phyloP scores from a whole-genome alignment of 37 sponge, comb jelly and placozoan species.

The Petrosia ficiformis region DNA sequence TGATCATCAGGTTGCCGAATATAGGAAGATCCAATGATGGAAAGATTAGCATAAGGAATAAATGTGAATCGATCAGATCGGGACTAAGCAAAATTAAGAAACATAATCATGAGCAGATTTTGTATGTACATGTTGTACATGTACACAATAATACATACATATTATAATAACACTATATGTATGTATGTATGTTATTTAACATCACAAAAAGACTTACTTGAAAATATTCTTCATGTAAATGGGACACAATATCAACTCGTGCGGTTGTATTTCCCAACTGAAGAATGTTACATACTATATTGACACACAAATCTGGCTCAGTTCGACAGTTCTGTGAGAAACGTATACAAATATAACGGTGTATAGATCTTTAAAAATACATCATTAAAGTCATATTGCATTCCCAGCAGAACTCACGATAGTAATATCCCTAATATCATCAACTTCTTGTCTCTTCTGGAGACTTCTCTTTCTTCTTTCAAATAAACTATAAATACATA shows the following conservation, averaged over 20 bases:
- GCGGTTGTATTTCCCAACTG: not conserved
- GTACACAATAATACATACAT: too few relatives aligned
- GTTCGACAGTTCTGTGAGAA: not conserved
- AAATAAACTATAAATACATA: too few relatives aligned
- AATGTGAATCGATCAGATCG: conserved; percentile 11
- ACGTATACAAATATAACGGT: too few relatives aligned
- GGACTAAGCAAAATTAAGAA: not conserved
- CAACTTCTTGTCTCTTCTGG: not conserved
- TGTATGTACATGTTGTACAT: not conserved
- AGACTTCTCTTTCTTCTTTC: not conserved
- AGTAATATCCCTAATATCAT: not conserved
- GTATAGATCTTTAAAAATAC: too few relatives aligned
- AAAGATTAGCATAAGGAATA: conserved; percentile 22
- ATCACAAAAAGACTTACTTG: too few relatives aligned
- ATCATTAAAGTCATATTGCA: too few relatives aligned
- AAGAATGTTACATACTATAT: not conserved
- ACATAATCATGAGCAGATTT: not conserved
- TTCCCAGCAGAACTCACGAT: not conserved
- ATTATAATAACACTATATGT: too few relatives aligned
- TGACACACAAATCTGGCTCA: not conserved
- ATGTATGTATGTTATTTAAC: too few relatives aligned
- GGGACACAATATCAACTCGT: not conserved
- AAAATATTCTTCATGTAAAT: not conserved
- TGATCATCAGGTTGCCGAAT: not conserved
- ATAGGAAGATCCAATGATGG: not conserved